phyloP scores from a whole-genome alignment of 2,797 vertebrate genomes.

The Salmo trutta region DNA sequence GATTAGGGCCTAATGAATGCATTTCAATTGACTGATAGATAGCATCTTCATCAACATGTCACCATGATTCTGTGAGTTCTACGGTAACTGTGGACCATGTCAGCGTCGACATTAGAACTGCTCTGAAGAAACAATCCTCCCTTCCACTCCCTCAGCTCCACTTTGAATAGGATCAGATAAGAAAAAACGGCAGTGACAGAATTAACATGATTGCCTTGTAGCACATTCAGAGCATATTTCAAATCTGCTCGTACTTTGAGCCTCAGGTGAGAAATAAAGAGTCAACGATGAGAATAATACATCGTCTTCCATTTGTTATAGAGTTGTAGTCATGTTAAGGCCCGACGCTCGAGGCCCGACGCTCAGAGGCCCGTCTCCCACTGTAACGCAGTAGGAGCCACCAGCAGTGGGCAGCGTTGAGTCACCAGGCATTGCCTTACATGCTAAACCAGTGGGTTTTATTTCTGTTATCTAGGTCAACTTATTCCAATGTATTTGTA shows the following conservation, averaged over 20 bases:
- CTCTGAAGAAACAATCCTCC: not conserved
- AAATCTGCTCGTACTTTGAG: not conserved
- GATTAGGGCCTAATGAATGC: too few relatives aligned
- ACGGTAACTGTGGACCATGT: not conserved
- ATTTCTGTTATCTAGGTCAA: conserved; percentile 76
- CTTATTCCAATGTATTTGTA: conserved; percentile 54
- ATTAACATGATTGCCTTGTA: conserved; percentile 21
- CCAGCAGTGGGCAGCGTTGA: conserved; percentile 66
- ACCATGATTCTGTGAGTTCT: not conserved
- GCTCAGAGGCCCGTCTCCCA: not conserved
- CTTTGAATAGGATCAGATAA: conserved; percentile 22
- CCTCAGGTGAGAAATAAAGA: not conserved
- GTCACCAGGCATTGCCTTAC: conserved; percentile 31
- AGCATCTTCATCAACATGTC: not conserved
- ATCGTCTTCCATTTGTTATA: conserved; percentile 5
- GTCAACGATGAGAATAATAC: conserved; percentile 9
- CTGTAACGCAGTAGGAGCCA: conserved; percentile 4
- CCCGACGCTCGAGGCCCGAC: not conserved
- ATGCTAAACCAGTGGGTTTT: conserved; percentile 60
- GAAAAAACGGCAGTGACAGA: conserved; percentile 16
- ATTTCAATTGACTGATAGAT: too few relatives aligned
- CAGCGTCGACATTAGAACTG: too few relatives aligned
- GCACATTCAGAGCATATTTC: conserved; percentile 10
- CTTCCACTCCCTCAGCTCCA: not conserved
- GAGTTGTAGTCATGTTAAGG: conserved; percentile 3